Conservation (phyloP, 1,140 invertebrate genomes). For the Berghia stephanieae region DNA sequence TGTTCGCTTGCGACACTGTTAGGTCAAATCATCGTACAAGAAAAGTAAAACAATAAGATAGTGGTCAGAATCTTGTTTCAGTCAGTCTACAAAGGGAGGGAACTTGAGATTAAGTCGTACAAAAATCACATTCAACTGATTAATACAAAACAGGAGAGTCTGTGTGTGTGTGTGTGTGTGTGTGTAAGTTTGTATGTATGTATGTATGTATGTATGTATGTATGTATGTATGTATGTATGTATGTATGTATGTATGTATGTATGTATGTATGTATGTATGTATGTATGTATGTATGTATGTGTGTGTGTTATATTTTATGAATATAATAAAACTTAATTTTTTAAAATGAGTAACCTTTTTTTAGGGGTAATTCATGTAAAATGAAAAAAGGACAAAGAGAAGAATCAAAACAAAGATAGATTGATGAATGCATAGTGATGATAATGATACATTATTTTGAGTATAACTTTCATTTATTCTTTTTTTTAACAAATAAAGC, state of each 20-base stretch:
- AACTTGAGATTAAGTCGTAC: not conserved
- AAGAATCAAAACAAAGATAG: too few relatives aligned
- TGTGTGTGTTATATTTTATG: not conserved
- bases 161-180: constrained; percentile 21
- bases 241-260: not conserved
- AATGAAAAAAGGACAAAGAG: too few relatives aligned
- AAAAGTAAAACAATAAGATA: not conserved
- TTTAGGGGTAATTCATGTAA: not conserved
- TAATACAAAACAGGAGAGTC: not conserved
- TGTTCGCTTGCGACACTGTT: not conserved
- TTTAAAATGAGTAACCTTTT: too few relatives aligned
- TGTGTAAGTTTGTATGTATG: not conserved
- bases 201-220: constrained; percentile 4
- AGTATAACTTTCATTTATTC: too few relatives aligned
- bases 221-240: not conserved
- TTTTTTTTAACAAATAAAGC: too few relatives aligned
- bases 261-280: not conserved
- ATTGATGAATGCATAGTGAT: too few relatives aligned
- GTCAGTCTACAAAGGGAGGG: not conserved
- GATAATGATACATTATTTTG: too few relatives aligned
- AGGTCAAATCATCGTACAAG: not conserved
- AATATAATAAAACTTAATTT: too few relatives aligned
- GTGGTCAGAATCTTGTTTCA: too few relatives aligned
- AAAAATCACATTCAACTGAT: not conserved
- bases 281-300: not conserved